Base-by-base conservation (phyloP, 2,888 invertebrate genomes). In the Agriotes lineatus region DNA sequence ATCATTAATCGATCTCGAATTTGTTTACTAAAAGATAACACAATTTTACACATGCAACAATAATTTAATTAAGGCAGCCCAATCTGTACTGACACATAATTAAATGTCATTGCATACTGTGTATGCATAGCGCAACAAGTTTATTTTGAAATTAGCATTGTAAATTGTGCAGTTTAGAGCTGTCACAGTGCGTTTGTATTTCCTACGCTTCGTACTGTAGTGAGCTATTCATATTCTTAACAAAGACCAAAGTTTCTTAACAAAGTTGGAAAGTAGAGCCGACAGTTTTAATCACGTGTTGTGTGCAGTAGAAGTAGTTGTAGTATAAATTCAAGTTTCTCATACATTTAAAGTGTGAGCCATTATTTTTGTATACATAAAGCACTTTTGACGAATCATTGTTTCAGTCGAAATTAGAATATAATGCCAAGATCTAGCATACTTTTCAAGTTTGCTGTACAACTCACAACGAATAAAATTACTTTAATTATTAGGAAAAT, bases 231-330 rank as follows among this genome's bases (percentile, higher is more conserved):
- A 25, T 25, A 10, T 39, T 52, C 50, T 50, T 59, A 62, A 67
- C 62, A 61, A 61, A 67, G 67, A 67, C 67, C 52, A 63, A 63
- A 63, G 63, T 63, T 63, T 56, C 19, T 54, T 63, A 63, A 39
- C 56, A 61, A 61, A 66, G 67, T 61, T 62, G 67, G 57, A 62
- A 62, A 56, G 50, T 67, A 57, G 62, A 62, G 50, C 30, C 30
- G 39, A 50, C 57, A 66, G 42, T 52, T 64, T 44, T 67, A 60
- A 56, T 60, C n/a, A 52, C 52, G 62, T 62, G 67, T 67, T 62
- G 62, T 67, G 67, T 68, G 68, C 33, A 7, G 33, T 63, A 63
- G 63, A 33, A 63, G 37, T 54, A 63, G 62, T 30, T 4, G 22
- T 42, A 22, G 33, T 6, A 12, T 6, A 50, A 48, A 39, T 52